Percentiles rank a stretch among this genome's conserved stretches.
Conservation (phyloP, 2,888 invertebrate genomes). For the Drosophila kanekoi region DNA sequence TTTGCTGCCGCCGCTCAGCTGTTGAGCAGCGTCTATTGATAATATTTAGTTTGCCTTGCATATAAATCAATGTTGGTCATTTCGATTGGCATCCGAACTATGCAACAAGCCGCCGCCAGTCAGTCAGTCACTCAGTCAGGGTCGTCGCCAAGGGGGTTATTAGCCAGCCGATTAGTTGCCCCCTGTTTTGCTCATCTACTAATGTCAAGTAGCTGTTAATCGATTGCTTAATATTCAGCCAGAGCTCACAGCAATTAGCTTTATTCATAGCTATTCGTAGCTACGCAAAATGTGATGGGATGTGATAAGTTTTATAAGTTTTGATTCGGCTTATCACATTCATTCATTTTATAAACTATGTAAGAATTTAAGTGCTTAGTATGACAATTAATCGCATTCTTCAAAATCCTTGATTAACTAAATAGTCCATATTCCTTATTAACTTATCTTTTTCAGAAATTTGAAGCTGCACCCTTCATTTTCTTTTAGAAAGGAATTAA, state of each 20-base stretch:
- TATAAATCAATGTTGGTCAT: constrained; percentile 79
- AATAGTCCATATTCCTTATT: no score
- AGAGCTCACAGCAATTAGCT: not conserved
- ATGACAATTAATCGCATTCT: no score
- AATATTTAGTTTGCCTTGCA: constrained; percentile 78
- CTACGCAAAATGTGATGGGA: not conserved
- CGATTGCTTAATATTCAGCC: constrained; percentile 9
- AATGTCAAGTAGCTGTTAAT: constrained; percentile 9
- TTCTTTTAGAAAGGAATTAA: not conserved
- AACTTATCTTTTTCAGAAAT: not conserved
- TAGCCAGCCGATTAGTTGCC: constrained; percentile 3
- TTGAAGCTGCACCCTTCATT: not conserved
- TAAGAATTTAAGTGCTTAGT: no score
- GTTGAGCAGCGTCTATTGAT: constrained; percentile 71
- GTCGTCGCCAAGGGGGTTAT: constrained; percentile 50
- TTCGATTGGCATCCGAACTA: constrained; percentile 73
- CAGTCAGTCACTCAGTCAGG: constrained; percentile 32
- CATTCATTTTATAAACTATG: not conserved
- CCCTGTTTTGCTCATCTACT: constrained; percentile 1
- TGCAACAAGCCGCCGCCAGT: constrained; percentile 48
- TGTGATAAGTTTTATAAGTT: not conserved
- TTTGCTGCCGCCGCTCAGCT: constrained; percentile 32
- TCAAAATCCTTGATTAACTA: no score
- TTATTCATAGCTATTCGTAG: not conserved
- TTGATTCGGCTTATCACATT: not conserved